Evolutionary conservation across 2,888 invertebrate species (phyloP), one percentile per base, ranked within the genome.

Genomic region (Chelonus formosanus): DNA sequence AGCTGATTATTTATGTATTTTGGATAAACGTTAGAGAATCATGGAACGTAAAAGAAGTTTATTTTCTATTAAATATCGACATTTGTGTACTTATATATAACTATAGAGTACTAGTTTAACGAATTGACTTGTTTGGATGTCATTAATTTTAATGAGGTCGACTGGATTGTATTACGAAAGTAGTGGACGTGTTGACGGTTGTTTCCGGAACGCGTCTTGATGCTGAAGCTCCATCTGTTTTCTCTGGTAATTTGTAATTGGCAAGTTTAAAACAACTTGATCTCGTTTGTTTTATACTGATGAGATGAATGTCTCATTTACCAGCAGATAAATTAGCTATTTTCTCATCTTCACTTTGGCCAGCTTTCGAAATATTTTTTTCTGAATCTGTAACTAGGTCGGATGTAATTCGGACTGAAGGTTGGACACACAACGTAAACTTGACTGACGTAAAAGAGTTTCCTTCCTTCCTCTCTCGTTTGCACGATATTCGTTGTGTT

Each of bases 81-180:
- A 66, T 40, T 67, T 55, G 55, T 67, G 64, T 64, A 53, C 45
- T 50, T 65, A 40, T 35, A 47, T 63, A 53, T 8, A 52, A 35
- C 48, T 50, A 45, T 32, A 43, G 55, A 63, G 45, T 65, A 67
- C 53, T 60, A 67, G 69, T 70, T 68, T 68, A 62, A 68, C 63
- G 60, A 67, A 71, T 69, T 61, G 54, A 65, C 64, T 70, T 71
- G 70, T 71, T 73, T 72, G 69, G 64, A 69, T 64, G 70, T 56
- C 65, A 65, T 73, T 73, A 71, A 63, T 73, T 72, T 71, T 73
- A 73, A 73, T 71, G 71, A 73, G 70, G 62, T 64, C 61, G 53
- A 47, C 59, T 45, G 52, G 52, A 65, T 20, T 20, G 20, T 67
- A 48, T 59, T 61, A 54, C 36, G 53, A 65, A 54, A 47, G 45